Evolutionary conservation across 1,140 invertebrate genomes (phyloP), one percentile per base, ranked within the genome.

Genomic region (Bombus superbus): DNA sequence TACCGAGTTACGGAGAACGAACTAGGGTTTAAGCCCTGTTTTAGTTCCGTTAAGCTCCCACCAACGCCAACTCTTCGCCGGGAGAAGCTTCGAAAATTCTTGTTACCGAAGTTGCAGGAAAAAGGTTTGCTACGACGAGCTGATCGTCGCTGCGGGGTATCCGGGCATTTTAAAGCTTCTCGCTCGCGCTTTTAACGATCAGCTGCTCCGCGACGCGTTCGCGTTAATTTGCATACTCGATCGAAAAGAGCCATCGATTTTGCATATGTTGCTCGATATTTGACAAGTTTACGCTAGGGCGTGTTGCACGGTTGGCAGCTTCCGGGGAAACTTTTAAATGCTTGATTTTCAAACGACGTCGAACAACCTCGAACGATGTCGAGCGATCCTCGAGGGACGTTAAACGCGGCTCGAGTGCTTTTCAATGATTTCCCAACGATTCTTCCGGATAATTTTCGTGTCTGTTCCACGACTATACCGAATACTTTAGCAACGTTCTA

Each of bases 1-100:
- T 10, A n/a, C 25, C 15, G 57, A 59, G 57, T 35, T 59, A 82
- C 69, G 44, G 32, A 32, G 42, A 81, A 81, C 62, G 53, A 73
- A 44, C 25, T 13, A 8, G 25, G 53, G 2, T 68, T 28, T n/a
- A 69, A 71, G 28, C 35, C 25, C n/a, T 8, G n/a, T 11, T n/a
- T 71, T 32, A n/a, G 38, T 47, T n/a, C 22, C 28, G 47, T 1
- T 47, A 38, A 75, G 71, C 53, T n/a, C 10, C 15, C 25, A 32
- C n/a, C 11, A n/a, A 53, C 11, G 78, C 11, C 11, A 11, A n/a
- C 11, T 66, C 13, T 35, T 9, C 40, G 2, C 0, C 1, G 28
- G 15, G 35, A 13, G 35, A n/a, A 32, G 4, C 22, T 62, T 59
- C 10, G 8, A 25, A 42, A 73, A 44, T 73, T 73, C n/a, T 44